Evolutionary conservation across 1,140 invertebrate species (phyloP).

Genomic region (Teleopsis dalmanni): DNA sequence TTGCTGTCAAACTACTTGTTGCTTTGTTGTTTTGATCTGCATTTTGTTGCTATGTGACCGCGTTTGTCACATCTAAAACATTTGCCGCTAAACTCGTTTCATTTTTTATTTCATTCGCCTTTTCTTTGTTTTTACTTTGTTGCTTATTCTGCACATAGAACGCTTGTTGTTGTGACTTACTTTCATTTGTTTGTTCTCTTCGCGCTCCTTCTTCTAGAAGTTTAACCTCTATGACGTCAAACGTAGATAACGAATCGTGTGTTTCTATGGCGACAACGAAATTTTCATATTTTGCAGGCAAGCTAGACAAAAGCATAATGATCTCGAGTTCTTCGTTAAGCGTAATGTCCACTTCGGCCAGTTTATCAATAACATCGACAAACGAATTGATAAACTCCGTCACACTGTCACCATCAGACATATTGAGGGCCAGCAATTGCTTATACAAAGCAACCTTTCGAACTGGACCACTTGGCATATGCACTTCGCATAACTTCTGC

Average conservation of each 20-base stretch:
- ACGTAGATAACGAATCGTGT: constrained; percentile 9
- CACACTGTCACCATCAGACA: constrained; percentile 4
- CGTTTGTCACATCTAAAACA: too few species aligned
- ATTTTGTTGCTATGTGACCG: too few species aligned
- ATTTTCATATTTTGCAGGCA: constrained; percentile 12
- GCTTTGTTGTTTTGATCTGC: too few species aligned
- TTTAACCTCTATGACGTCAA: constrained; percentile 11
- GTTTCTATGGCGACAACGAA: constrained; percentile 16
- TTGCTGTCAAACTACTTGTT: too few species aligned
- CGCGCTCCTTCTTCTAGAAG: constrained; percentile 12
- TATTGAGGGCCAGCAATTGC: constrained; percentile 9
- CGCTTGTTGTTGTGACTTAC: too few species aligned
- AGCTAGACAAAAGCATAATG: constrained; percentile 14
- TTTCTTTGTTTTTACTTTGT: too few species aligned
- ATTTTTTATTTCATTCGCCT: too few species aligned
- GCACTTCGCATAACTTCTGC: constrained; percentile 12
- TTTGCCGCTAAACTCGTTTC: too few species aligned
- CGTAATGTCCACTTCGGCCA: constrained; percentile 9
- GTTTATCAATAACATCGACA: constrained; percentile 3
- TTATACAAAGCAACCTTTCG: constrained; percentile 14
- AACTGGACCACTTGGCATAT: constrained; percentile 11
- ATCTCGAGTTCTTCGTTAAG: constrained; percentile 9
- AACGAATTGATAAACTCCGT: constrained; percentile 12
- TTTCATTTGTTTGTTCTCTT: too few species aligned
- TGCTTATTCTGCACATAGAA: too few species aligned